Conservation (phyloP, 1,140 invertebrate genomes). For the Homarus americanus region DNA sequence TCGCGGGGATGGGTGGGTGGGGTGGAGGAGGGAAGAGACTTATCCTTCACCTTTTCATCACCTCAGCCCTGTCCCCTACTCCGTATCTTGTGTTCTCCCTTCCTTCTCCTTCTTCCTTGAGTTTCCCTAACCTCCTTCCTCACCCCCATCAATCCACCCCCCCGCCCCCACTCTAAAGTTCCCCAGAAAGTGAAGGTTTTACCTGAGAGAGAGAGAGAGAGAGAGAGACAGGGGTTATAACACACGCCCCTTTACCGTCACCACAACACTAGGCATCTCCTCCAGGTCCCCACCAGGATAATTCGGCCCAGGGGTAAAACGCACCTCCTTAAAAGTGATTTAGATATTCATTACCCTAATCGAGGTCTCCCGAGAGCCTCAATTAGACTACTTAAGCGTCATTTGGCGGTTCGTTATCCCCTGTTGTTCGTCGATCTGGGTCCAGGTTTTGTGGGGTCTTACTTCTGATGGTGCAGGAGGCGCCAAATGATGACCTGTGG, state of each 20-base stretch:
- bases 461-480: not conserved
- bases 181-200: no score
- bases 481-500: not conserved
- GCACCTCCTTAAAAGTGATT: not conserved
- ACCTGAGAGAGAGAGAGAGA: no score
- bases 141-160: not conserved
- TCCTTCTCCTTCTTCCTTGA: not conserved
- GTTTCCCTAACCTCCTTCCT: not conserved
- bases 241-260: no score
- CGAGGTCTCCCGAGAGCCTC: not conserved
- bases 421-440: not conserved
- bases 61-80: no score
- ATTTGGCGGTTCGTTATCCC: constrained; percentile 5
- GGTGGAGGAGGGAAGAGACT: no score
- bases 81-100: no score
- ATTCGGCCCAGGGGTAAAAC: not conserved
- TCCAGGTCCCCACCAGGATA: no score
- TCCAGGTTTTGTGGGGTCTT: not conserved
- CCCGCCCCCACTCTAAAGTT: not conserved
- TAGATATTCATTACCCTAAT: constrained; percentile 9
- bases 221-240: no score
- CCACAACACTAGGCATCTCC: no score
- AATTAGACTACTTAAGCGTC: constrained; percentile 10
- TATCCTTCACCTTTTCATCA: not conserved
- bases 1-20: no score